A percentile compares a stretch with the other conserved stretches of the same genome.
phyloP scores from a whole-genome alignment of 2,113 vertebrate genomes.

The Gambusia holbrooki region DNA sequence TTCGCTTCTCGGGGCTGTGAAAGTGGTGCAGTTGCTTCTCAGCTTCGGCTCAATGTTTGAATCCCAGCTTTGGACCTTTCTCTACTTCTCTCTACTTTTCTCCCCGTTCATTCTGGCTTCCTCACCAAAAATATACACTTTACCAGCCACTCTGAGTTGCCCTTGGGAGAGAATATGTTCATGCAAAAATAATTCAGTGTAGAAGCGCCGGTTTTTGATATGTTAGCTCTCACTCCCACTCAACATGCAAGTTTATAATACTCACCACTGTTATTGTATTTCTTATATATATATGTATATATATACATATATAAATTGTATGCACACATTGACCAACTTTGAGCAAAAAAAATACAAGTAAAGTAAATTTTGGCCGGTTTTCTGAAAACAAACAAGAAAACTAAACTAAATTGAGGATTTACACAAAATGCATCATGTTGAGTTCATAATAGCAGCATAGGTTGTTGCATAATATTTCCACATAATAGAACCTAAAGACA shows the following conservation, averaged over 20 bases:
- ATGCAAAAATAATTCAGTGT: no score
- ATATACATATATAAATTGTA: no score
- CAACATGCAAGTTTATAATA: background rate
- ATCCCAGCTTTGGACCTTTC: background rate
- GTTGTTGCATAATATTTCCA: no score
- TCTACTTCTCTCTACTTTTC: no score
- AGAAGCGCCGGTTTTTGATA: background rate
- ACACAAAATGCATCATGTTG: background rate
- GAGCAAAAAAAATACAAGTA: background rate
- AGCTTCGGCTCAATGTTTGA: background rate
- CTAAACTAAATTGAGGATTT: background rate
- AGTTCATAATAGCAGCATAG: no score
- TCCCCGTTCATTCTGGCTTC: no score
- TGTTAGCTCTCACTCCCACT: background rate
- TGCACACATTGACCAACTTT: background rate
- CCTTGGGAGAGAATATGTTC: no score
- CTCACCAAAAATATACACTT: no score
- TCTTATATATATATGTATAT: background rate
- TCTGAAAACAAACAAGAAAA: background rate
- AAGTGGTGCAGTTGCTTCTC: background rate
- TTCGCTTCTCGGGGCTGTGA: no score
- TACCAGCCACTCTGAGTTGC: no score
- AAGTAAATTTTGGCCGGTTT: background rate
- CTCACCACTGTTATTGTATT: background rate
- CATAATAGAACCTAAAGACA: no score